Evolutionary conservation across 2,888 invertebrate species (phyloP).

Genomic region (Celastrina argiolus): DNA sequence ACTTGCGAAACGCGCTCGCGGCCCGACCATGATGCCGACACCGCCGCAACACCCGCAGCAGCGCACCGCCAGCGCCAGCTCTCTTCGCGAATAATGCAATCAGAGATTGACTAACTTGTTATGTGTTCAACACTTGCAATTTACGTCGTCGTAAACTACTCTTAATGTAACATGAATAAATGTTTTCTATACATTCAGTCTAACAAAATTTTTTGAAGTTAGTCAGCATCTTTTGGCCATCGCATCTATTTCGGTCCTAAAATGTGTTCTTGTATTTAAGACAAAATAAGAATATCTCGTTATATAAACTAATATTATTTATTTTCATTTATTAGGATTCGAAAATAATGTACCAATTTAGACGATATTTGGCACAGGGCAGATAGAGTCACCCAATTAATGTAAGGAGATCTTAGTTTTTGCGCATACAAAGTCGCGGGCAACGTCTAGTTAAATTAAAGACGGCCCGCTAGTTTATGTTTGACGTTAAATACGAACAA

Average conservation of each 20-base stretch:
- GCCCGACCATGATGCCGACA: constrained; percentile 62
- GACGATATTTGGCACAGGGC: too few relatives aligned
- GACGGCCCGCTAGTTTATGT: constrained; percentile 8
- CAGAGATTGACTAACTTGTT: constrained; percentile 43
- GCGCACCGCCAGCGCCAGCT: constrained; percentile 36
- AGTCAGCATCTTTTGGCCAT: not conserved
- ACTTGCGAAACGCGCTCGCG: constrained; percentile 71
- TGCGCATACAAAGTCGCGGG: too few relatives aligned
- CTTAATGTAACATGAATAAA: not conserved
- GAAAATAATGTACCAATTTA: too few relatives aligned
- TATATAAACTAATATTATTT: too few relatives aligned
- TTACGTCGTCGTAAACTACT: not conserved
- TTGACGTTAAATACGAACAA: constrained; percentile 23
- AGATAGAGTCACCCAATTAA: too few relatives aligned
- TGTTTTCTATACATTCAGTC: not conserved
- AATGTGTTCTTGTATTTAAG: not conserved
- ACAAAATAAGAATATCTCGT: not conserved
- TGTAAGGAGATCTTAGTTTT: too few relatives aligned
- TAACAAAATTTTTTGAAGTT: not conserved
- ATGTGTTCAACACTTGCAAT: constrained; percentile 7
- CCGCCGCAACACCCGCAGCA: constrained; percentile 41
- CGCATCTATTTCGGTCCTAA: not conserved
- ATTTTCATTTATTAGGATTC: too few relatives aligned
- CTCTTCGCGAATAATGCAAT: constrained; percentile 59
- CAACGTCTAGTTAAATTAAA: not conserved